Evolutionary conservation across 1,140 invertebrate species (phyloP), one percentile per base, ranked within the genome.

Genomic region (Euwallacea similis): DNA sequence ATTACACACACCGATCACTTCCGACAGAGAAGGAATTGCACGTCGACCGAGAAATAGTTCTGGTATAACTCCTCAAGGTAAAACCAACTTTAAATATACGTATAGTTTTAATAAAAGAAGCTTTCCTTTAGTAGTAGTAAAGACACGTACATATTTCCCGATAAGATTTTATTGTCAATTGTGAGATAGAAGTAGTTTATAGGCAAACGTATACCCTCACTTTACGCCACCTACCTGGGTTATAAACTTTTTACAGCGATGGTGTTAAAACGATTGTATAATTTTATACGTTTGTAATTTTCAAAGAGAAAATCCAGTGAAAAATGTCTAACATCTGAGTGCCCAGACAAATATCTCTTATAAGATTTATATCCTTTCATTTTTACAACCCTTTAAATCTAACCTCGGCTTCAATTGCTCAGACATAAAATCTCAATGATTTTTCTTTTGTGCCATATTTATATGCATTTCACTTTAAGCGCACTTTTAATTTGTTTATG

Each of bases 161-260:
- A 65, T 65, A 65, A 54, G 63, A 21, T 21, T 65, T 65, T 65
- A 65, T 53, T 65, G 63, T 65, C 63, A 65, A 65, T 65, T 65
- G 63, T 65, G 43, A 65, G 63, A 65, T 65, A 42, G 46, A 65
- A 8, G 46, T 65, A 53, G 43, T 46, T 65, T 65, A 63, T 21
- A 63, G 61, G 44, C 33, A 65, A 65, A 65, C 50, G 63, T 42
- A 21, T 33, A 9, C 50, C 54, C 21, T 54, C 54, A 65, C 63
- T 47, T 65, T 47, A 42, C 63, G 46, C 63, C 63, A 65, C 47
- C 63, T 65, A 65, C 63, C 11, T 15, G n/a, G 10, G 50, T 33
- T 46, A 47, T 65, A 65, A 65, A 65, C 50, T 16, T 65, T 65
- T 65, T 65, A 65, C 21, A 54, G 9, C 15, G 63, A 47, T 42